Conservation (phyloP, 92 coral and sea anemone species). For the Chrysogorgia sp. region DNA sequence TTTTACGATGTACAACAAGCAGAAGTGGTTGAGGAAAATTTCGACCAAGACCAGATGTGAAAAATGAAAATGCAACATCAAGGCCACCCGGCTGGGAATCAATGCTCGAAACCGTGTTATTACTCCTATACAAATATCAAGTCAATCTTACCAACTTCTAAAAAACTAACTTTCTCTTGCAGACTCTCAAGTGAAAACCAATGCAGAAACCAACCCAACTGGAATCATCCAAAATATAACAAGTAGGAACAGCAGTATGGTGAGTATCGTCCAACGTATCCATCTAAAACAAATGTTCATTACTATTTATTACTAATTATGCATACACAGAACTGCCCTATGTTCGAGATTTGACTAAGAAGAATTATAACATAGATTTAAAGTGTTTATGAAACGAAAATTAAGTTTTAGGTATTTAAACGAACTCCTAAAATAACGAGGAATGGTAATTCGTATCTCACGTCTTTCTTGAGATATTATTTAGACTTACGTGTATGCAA, state of each 20-base stretch:
- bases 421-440: no score
- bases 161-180: conserved; percentile 64
- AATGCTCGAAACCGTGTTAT: no score
- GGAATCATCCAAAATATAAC: conserved; percentile 88
- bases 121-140: no score
- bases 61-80: no score
- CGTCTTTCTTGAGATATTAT: no score
- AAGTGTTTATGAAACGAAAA: no score
- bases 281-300: conserved; percentile 51
- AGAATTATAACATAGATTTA: no score
- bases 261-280: conserved; percentile 64
- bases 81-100: no score
- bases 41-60: not conserved
- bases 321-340: not conserved
- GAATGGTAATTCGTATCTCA: no score
- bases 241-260: conserved; percentile 65
- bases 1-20: no score
- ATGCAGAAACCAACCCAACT: conserved; percentile 75
- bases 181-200: conserved; percentile 73
- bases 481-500: no score
- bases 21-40: not conserved
- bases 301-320: not conserved
- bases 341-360: not conserved
- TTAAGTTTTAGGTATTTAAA: no score
- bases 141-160: conserved; percentile 61